phyloP scores from a whole-genome alignment of 1,140 invertebrate genomes.

The Agrypnia vestita region DNA sequence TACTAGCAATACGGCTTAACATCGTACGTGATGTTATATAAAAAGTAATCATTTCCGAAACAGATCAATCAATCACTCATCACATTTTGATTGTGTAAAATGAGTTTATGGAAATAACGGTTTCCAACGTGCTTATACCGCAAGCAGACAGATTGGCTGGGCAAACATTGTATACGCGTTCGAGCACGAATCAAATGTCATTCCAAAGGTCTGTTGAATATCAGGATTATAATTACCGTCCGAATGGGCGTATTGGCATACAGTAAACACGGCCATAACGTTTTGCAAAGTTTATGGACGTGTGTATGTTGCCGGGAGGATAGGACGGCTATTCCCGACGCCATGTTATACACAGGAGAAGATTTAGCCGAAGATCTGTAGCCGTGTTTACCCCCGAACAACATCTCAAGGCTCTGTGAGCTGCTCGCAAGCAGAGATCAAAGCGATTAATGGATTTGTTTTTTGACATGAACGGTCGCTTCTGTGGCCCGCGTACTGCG shows the following conservation, averaged over 20 bases:
- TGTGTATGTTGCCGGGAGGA: constrained; percentile 1
- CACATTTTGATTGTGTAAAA: no score
- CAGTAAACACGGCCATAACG: background rate
- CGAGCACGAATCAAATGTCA: no score
- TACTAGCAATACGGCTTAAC: no score
- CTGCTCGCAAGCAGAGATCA: background rate
- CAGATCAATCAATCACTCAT: no score
- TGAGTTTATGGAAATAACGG: no score
- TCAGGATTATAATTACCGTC: background rate
- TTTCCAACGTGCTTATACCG: no score
- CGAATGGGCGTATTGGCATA: constrained; percentile 3
- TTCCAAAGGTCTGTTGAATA: no score
- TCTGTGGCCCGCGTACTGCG: background rate
- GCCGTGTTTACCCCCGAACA: constrained; percentile 5
- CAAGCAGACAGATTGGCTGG: no score
- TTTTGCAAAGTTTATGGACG: constrained; percentile 1
- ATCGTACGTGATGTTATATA: no score
- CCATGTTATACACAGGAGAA: background rate
- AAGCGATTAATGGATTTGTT: constrained; percentile 18
- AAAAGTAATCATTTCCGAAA: no score
- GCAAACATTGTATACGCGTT: no score
- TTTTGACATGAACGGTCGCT: background rate
- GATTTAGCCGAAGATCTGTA: constrained; percentile 8
- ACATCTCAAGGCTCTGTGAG: constrained; percentile 8
- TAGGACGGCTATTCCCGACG: background rate